Evolutionary conservation across 2,113 vertebrate species (phyloP), one percentile per base, ranked within the genome.

Genomic region (Nipponia nippon): DNA sequence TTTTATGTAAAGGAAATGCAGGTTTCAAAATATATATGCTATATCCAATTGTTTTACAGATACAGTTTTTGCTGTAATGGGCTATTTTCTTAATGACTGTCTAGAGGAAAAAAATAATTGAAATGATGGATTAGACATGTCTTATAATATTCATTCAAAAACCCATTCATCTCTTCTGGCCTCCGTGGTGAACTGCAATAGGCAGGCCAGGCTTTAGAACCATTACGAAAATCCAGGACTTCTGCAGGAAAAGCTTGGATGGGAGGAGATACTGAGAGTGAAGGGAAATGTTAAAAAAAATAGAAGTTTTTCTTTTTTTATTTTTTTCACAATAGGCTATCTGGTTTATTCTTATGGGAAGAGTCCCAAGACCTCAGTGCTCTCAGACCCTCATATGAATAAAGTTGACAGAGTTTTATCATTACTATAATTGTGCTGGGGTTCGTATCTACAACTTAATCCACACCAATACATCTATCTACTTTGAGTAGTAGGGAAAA

Each of bases 81-180:
- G 71, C 66, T 93, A 30, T 96, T 97, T 97, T 92, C 84, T 92
- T 90, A 96, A 96, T 88, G 94, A 75, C 62, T 75, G 21, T 25
- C 83, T 22, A 75, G 93, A 94, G 96, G 83, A 5, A 11, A 50
- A 52, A 71, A 36, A 73, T 66, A 88, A 82, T 46, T 69, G 20
- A 47, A 56, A 63, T 93, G 82, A 96, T 93, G 77, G 75, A 94
- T 96, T 89, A 61, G 73, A 23, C 26, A 16, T 32, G 70, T 93
- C 93, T 56, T 44, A 73, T 50, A 83, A 71, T 79, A 84, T 62
- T 91, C 47, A 94, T 81, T 87, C 83, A 52, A 40, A 79, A 87
- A 13, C 50, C 52, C 86, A 86, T 90, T 78, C 90, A 89, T 93
- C 93, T 93, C 63, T 67, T 67, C 75, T 7, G 2, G 59, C 56